phyloP scores from a whole-genome alignment of 2,888 invertebrate species.

The Acrobasis repandana region DNA sequence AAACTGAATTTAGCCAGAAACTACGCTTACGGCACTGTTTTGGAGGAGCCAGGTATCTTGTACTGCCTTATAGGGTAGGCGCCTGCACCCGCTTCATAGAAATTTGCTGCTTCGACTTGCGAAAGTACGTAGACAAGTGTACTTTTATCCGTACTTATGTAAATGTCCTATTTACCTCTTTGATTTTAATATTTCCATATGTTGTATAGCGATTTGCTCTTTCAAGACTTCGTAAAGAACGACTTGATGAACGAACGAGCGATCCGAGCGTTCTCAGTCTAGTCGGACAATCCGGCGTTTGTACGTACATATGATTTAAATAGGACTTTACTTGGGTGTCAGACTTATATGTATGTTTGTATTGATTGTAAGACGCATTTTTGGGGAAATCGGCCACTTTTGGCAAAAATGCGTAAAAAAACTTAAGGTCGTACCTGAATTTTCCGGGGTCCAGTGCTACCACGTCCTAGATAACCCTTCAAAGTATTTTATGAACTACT shows the following conservation, averaged over 20 bases:
- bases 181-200: neutral
- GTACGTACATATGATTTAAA: too few species aligned
- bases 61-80: constrained; percentile 24
- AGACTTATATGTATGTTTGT: too few species aligned
- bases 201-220: neutral
- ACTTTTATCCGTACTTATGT: constrained; percentile 15
- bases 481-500: too few species aligned
- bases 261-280: too few species aligned
- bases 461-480: too few species aligned
- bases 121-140: constrained; percentile 15
- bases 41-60: constrained; percentile 26
- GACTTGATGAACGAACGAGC: neutral
- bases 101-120: constrained; percentile 21
- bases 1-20: constrained; percentile 33
- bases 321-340: too few species aligned
- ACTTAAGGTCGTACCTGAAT: too few species aligned
- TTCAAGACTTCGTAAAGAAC: neutral
- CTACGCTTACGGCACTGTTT: constrained; percentile 42
- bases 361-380: too few species aligned
- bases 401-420: too few species aligned
- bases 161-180: neutral
- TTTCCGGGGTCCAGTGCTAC: too few species aligned
- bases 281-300: too few species aligned
- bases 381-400: too few species aligned
- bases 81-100: constrained; percentile 24